These are phyloP conservation scores for Theristicus caerulescens DNA, from an alignment of 2,113 vertebrate species.

Conservation along the genomic window DNA sequence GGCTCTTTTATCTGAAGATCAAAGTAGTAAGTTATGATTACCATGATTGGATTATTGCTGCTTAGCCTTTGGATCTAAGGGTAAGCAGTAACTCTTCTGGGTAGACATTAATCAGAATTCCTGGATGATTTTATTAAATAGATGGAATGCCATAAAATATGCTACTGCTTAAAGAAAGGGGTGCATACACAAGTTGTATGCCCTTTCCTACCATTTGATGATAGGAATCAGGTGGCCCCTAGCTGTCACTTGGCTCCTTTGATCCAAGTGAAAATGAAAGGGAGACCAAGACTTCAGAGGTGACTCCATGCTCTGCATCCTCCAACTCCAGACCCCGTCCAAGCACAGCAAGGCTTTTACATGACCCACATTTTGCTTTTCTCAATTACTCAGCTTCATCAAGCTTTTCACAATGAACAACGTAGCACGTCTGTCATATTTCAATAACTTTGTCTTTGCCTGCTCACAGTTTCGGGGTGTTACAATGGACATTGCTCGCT, in stretches of 20 bases:
- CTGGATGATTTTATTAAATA: conserved; percentile 18
- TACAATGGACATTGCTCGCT: not conserved
- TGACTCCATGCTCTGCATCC: not conserved
- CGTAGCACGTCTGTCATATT: not conserved
- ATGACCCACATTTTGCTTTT: not conserved
- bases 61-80: conserved; percentile 59
- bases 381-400: not conserved
- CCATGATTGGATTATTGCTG: conserved; percentile 47
- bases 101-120: conserved; percentile 33
- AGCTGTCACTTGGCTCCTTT: not conserved
- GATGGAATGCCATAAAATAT: not conserved
- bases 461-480: not conserved
- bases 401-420: not conserved
- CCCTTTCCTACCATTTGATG: not conserved
- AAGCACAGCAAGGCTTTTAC: not conserved
- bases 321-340: not conserved
- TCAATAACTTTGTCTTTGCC: not conserved
- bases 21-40: conserved; percentile 51
- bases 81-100: conserved; percentile 45
- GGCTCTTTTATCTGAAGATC: conserved; percentile 67
- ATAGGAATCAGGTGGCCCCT: not conserved
- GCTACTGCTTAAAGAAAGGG: not conserved
- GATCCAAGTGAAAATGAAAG: not conserved
- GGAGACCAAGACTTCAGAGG: not conserved
- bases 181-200: rapidly evolving